Evolutionary conservation across 2,113 vertebrate species (phyloP), one percentile per base, ranked within the genome.

Genomic region (Sminthopsis crassicaudata): DNA sequence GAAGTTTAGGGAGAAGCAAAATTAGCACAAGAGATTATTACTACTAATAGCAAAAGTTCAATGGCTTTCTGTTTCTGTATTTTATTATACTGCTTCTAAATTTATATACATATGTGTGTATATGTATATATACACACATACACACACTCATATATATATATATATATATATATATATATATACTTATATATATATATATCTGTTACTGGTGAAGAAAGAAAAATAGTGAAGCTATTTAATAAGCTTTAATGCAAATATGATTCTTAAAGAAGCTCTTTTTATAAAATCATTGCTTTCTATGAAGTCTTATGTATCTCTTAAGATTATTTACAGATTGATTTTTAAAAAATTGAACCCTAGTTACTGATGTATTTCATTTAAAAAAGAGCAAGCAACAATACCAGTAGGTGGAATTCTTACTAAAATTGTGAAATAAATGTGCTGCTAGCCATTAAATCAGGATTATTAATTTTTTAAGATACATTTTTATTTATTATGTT

Each of bases 31-130:
- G 89, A 92, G 48, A 92, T 96, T 89, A 57, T 91, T 90, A 94
- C 50, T 96, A 93, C 93, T 2, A 95, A 91, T 92, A 93, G 14
- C 91, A 51, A 92, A 92, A 95, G 93, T 96, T 19, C 25, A 92
- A 46, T 91, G 91, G 8, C 10, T n/a, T 93, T 93, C 51, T 90
- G 8, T 53, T 94, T 96, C 90, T 90, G 52, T 36, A 46, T 93
- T 94, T 95, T 92, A 90, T 54, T 88, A 52, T 90, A 54, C 54
- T 93, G 8, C 22, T 96, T 94, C 90, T 94, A 46, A 90, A 90
- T 94, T 46, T 48, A 48, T 48, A 7, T 48, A 7, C 8, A 7
- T 48, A 6, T 48, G 48, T 48, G 48, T 48, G 48, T 48, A 7
- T 48, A 6, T 48, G 48, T 48, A 5, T 48, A 6, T 48, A 5